Base-by-base conservation (phyloP, 2,888 invertebrate species). In the Leucoptera coffeella region DNA sequence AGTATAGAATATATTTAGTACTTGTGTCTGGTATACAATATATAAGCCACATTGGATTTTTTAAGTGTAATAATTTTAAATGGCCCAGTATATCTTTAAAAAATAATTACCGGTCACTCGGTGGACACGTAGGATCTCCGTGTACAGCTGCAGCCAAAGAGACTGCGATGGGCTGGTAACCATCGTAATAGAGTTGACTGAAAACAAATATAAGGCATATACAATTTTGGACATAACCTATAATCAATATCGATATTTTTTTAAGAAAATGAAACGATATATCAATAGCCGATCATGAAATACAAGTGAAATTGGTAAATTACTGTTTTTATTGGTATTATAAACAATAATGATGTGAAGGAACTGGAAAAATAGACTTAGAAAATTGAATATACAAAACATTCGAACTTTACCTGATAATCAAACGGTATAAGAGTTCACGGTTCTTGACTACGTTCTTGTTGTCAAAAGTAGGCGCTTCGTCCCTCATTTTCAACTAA, bases 111-210 rank as follows among this genome's bases (percentile, higher is more conserved):
- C 89, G 78, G 53, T 99, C 97, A 19, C 97, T 97, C 0, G 94
- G 99, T 1, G 97, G 91, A 47, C 95, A 95, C 0, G 91, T 85
- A 15, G 93, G 92, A 39, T 94, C 91, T 0, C 93, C 88, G 43
- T 93, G 88, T 0, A 92, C 86, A 15, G 85, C 73, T 27, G 82
- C 78, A 1, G 92, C 83, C 30, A 99, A 56, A 26, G 81, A 85
- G 1, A 90, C 82, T 0, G 95, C 97, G 26, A 96, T 73, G n/a
- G 83, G 81, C 50, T 94, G 92, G 52, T 93, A 85, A 1, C 97
- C 97, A 78, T 99, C 99, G 48, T 99, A 97, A 56, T 89, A 92
- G 27, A 99, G 69, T 57, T 99, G 99, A 43, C 99, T 99, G 52
- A 17, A 35, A 33, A 24, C 26, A 31, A 30, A 28, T 12, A 34